These are phyloP conservation scores for Xenopus tropicalis DNA, from an alignment of 2,113 vertebrate species.

Conservation along the genomic window DNA sequence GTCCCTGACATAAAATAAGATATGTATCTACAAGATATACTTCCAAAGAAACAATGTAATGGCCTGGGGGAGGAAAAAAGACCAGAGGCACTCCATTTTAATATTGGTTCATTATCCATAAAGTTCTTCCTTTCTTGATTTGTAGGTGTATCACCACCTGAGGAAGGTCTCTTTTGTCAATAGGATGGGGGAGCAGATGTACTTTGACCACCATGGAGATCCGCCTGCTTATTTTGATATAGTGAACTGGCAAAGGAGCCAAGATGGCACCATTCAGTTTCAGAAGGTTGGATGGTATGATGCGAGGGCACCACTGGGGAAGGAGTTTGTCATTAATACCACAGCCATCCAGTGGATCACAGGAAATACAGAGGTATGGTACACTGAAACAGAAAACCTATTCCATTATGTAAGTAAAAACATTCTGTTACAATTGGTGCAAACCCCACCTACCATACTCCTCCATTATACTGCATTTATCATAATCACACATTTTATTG, in stretches of 20 bases:
- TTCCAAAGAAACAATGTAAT: no score
- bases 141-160: constrained; percentile 63
- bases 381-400: no score
- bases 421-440: no score
- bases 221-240: constrained; percentile 68
- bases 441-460: no score
- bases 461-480: no score
- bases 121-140: not conserved
- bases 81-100: no score
- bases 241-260: constrained; percentile 62
- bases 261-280: constrained; percentile 30
- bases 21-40: no score
- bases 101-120: no score
- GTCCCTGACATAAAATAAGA: no score
- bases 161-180: constrained; percentile 56
- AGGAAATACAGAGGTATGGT: constrained; percentile 13
- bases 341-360: constrained; percentile 26
- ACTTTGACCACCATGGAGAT: constrained; percentile 64
- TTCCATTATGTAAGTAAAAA: no score
- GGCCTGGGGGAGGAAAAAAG: no score
- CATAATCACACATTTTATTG: no score
- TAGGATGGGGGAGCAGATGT: constrained; percentile 56
- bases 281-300: constrained; percentile 12
- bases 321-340: constrained; percentile 19
- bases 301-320: not conserved